These are phyloP conservation scores for Oryzias celebensis DNA, from an alignment of 2,113 vertebrate genomes.

Conservation along the genomic window DNA sequence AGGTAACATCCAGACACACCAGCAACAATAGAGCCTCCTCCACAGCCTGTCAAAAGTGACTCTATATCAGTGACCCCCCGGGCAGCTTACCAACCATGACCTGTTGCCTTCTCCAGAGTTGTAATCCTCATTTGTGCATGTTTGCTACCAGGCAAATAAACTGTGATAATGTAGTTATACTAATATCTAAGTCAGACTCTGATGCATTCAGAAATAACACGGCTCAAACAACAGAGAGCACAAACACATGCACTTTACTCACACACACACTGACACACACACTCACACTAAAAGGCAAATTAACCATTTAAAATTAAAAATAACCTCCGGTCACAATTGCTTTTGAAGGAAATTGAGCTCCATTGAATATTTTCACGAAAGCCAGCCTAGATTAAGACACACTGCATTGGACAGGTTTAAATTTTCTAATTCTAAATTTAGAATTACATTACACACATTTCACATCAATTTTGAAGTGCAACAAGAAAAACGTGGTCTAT, in stretches of 20 bases:
- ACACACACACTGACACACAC: slow-evolving; percentile 13
- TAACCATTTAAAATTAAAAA: slow-evolving; percentile 60
- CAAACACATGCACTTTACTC: not conserved
- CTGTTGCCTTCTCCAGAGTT: slow-evolving; percentile 77
- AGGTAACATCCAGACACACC: slow-evolving; percentile 79
- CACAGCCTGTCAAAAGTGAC: slow-evolving; percentile 80
- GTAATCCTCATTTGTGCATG: slow-evolving; percentile 78
- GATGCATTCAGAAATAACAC: slow-evolving; percentile 70
- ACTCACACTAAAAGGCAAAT: slow-evolving; percentile 34
- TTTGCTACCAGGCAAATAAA: slow-evolving; percentile 73
- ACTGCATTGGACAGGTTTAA: slow-evolving; percentile 35
- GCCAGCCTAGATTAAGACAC: slow-evolving; percentile 52
- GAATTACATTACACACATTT: slow-evolving; percentile 47
- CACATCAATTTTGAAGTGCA: slow-evolving; percentile 42
- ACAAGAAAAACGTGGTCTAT: slow-evolving; percentile 38
- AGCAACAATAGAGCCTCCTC: slow-evolving; percentile 80
- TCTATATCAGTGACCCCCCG: slow-evolving; percentile 78
- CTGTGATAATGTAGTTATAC: slow-evolving; percentile 76
- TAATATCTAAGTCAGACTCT: slow-evolving; percentile 74
- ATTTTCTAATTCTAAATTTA: slow-evolving; percentile 45
- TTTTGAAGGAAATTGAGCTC: slow-evolving; percentile 59
- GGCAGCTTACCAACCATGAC: slow-evolving; percentile 79
- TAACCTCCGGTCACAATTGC: slow-evolving; percentile 69
- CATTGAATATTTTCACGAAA: slow-evolving; percentile 61
- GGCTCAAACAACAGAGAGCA: slow-evolving; percentile 26